phyloP scores from a whole-genome alignment of 2,113 vertebrate species.

The Podarcis muralis region DNA sequence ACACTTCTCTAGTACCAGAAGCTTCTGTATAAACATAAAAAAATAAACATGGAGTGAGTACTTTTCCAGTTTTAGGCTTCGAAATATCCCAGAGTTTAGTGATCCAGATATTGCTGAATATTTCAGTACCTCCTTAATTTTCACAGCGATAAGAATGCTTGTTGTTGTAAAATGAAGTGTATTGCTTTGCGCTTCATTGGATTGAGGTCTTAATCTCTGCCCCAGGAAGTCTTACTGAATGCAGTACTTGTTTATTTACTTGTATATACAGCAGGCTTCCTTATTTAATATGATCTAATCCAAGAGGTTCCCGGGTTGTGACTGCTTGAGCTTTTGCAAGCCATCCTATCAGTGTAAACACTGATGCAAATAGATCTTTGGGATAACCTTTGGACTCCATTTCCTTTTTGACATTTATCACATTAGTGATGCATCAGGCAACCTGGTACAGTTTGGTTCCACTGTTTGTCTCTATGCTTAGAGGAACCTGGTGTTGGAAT shows the following conservation, averaged over 20 bases:
- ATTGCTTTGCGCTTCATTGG: not conserved
- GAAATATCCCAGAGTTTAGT: not conserved
- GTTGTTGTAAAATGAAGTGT: not conserved
- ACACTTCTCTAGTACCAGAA: not conserved
- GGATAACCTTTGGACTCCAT: slow-evolving; percentile 24
- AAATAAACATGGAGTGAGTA: not conserved
- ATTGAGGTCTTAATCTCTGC: slow-evolving; percentile 6
- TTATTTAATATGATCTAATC: slow-evolving; percentile 18
- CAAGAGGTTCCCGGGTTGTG: not conserved
- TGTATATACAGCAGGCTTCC: not conserved
- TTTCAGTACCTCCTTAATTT: not conserved
- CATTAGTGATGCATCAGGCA: not conserved
- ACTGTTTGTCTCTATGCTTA: not conserved
- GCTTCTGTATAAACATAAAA: not conserved
- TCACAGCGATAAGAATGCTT: not conserved
- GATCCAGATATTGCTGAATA: not conserved
- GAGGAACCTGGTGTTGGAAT: not conserved
- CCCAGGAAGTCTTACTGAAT: not conserved
- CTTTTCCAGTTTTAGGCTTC: not conserved
- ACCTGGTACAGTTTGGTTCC: not conserved
- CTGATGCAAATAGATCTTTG: slow-evolving; percentile 6
- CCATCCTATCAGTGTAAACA: not conserved
- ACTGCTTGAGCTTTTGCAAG: slow-evolving; percentile 2
- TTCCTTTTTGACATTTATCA: slow-evolving; percentile 27
- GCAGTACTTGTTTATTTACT: not conserved